phyloP scores from a whole-genome alignment of 2,888 invertebrate species.

The Nemapogon koenigi region DNA sequence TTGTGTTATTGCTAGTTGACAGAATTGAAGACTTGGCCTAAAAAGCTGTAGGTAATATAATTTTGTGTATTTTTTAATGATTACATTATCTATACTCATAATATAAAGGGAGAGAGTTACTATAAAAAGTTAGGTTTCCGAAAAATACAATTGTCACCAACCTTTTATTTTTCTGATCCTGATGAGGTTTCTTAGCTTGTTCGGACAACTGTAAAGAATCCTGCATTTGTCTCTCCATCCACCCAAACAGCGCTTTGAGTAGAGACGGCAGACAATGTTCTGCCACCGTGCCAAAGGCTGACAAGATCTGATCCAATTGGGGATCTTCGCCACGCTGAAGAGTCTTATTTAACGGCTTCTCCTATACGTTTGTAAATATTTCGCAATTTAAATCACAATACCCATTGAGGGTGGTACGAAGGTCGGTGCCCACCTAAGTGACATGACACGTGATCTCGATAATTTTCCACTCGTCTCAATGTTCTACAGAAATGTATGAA shows the following conservation, averaged over 20 bases:
- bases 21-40: too few relatives aligned
- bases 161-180: constrained; percentile 60
- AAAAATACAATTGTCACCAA: constrained; percentile 18
- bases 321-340: constrained; percentile 95
- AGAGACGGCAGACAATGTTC: constrained; percentile 98
- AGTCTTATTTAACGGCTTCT: constrained; percentile 93
- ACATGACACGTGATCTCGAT: too few relatives aligned
- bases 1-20: too few relatives aligned
- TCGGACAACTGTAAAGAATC: constrained; percentile 65
- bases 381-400: too few relatives aligned
- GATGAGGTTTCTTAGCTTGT: constrained; percentile 61
- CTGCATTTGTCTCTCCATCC: constrained; percentile 90
- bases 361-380: too few relatives aligned
- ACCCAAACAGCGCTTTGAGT: constrained; percentile 88
- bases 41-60: background rate
- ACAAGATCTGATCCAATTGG: constrained; percentile 92
- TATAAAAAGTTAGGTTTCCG: background rate
- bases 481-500: too few relatives aligned
- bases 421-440: too few relatives aligned
- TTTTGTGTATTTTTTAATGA: too few relatives aligned
- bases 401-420: too few relatives aligned
- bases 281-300: constrained; percentile 91
- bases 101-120: background rate
- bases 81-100: too few relatives aligned
- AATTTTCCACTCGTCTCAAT: too few relatives aligned